Conservation (phyloP, 1,140 invertebrate genomes). For the Papilio xuthus region DNA sequence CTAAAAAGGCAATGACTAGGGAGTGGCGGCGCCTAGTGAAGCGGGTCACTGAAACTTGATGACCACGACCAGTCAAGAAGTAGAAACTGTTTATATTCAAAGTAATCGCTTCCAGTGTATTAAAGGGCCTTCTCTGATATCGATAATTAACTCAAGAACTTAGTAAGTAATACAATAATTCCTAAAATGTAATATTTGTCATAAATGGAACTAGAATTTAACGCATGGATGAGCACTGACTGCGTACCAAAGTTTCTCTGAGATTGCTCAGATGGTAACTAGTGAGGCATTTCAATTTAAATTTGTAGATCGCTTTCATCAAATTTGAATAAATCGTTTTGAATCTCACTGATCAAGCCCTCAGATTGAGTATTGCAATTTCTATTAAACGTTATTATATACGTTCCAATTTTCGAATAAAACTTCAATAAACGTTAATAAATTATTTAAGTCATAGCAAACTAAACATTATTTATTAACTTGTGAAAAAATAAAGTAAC, state of each 20-base stretch:
- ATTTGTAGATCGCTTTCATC: slow-evolving; percentile 1
- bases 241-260: slow-evolving; percentile 1
- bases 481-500: background rate
- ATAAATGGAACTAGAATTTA: background rate
- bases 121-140: background rate
- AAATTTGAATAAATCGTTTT: background rate
- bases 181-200: background rate
- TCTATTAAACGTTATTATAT: background rate
- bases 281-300: background rate
- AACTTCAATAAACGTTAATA: no score
- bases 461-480: background rate
- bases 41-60: no score
- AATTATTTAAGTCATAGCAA: background rate
- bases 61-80: no score
- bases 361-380: background rate
- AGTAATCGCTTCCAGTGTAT: no score
- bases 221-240: background rate
- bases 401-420: background rate
- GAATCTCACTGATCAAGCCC: background rate
- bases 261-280: background rate
- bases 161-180: background rate
- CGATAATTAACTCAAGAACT: background rate
- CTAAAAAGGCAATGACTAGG: no score
- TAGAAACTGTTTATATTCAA: no score
- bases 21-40: no score